phyloP scores from a whole-genome alignment of 2,888 invertebrate genomes.

The Operophtera brumata region DNA sequence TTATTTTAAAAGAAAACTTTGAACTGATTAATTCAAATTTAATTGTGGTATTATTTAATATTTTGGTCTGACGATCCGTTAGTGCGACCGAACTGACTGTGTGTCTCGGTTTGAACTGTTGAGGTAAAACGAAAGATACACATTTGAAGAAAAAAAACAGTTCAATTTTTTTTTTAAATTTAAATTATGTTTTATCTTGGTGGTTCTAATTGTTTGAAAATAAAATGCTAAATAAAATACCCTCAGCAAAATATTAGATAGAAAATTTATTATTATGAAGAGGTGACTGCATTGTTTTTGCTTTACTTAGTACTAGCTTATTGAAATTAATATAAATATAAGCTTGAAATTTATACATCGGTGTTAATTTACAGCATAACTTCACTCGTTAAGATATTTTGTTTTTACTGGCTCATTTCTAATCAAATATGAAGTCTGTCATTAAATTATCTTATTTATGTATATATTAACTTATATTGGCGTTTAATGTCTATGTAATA shows the following conservation, averaged over 20 bases:
- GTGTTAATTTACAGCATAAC: slow-evolving; percentile 7
- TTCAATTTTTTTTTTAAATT: too few relatives aligned
- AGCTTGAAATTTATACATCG: slow-evolving; percentile 9
- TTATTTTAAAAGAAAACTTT: background rate
- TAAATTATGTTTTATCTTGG: too few relatives aligned
- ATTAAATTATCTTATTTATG: slow-evolving; percentile 25
- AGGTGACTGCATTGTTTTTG: slow-evolving; percentile 5
- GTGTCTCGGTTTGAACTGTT: background rate
- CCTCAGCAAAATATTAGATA: background rate
- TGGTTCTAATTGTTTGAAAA: too few relatives aligned
- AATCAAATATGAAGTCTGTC: slow-evolving; percentile 19
- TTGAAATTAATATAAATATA: slow-evolving; percentile 5
- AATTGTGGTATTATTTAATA: background rate
- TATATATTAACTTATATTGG: slow-evolving; percentile 37
- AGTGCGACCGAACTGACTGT: background rate
- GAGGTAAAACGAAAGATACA: too few relatives aligned
- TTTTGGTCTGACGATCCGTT: background rate
- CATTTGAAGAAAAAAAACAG: too few relatives aligned
- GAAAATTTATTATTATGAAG: background rate
- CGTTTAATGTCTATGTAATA: slow-evolving; percentile 49
- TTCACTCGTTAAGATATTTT: background rate
- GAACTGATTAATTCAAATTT: background rate
- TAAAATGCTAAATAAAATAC: too few relatives aligned
- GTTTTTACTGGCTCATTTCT: slow-evolving; percentile 7
- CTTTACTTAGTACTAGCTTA: slow-evolving; percentile 6